phyloP scores from a whole-genome alignment of 2,888 invertebrate species.

The Oeneis ivallda region DNA sequence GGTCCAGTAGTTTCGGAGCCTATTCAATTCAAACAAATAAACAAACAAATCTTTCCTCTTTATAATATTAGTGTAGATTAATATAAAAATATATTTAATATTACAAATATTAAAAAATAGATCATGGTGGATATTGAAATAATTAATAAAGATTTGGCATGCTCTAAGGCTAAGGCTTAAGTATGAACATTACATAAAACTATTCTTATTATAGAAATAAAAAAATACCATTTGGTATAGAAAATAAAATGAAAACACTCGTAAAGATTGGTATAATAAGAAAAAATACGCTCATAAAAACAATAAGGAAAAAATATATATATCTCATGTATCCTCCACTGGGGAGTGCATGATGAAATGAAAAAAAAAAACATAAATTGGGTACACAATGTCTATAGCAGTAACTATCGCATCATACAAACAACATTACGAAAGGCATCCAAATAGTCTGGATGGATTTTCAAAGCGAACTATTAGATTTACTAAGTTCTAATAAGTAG shows the following conservation, averaged over 20 bases:
- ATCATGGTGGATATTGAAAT: neutral
- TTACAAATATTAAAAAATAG: no score
- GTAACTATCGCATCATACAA: neutral
- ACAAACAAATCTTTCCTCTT: no score
- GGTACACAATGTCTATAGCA: neutral
- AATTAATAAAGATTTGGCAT: neutral
- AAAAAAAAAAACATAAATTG: slow-evolving; percentile 6
- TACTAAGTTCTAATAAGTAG: no score
- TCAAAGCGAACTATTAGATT: no score
- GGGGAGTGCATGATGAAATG: slow-evolving; percentile 3
- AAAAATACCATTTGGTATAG: neutral
- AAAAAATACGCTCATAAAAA: slow-evolving; percentile 1
- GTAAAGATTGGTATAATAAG: slow-evolving; percentile 3
- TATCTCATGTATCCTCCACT: neutral
- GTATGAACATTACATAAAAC: neutral
- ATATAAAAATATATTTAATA: no score
- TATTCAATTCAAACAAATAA: no score
- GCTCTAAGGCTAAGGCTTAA: neutral
- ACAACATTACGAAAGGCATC: no score
- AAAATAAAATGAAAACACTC: neutral
- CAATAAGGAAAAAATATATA: neutral
- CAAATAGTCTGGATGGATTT: no score
- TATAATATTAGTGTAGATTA: no score
- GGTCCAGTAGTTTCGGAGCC: no score
- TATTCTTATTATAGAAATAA: neutral